These are phyloP conservation scores for Rhagium mordax DNA, from an alignment of 2,888 invertebrate genomes.

Conservation along the genomic window DNA sequence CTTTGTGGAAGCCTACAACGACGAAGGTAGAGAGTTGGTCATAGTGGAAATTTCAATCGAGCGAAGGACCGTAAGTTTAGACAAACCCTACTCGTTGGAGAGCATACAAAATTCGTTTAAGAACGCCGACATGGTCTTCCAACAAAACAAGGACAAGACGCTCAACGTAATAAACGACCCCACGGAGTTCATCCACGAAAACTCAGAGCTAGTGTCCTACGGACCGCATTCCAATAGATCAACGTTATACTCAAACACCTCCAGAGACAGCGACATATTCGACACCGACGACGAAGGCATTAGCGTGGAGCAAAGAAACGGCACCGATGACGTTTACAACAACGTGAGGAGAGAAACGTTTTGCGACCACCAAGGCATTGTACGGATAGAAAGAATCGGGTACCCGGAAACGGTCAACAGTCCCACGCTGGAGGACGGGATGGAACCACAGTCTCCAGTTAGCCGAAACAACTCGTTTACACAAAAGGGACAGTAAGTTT, in stretches of 20 bases:
- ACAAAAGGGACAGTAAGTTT: conserved; percentile 21
- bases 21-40: conserved; percentile 59
- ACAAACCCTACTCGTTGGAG: conserved; percentile 13
- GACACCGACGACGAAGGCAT: conserved; percentile 46
- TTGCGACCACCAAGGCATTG: conserved; percentile 53
- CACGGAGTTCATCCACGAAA: neutral
- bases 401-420: conserved; percentile 19
- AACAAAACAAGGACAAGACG: conserved; percentile 34
- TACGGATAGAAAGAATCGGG: conserved; percentile 55
- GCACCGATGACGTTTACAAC: conserved; percentile 34
- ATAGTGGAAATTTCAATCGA: conserved; percentile 52
- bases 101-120: conserved; percentile 32
- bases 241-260: conserved; percentile 54
- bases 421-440: neutral
- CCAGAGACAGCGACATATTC: conserved; percentile 41
- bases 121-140: conserved; percentile 46
- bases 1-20: conserved; percentile 62
- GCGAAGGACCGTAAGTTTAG: conserved; percentile 28
- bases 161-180: conserved; percentile 30
- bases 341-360: conserved; percentile 53
- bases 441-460: neutral
- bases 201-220: neutral
- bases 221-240: conserved; percentile 49
- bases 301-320: conserved; percentile 24
- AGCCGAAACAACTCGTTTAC: conserved; percentile 18